These are phyloP conservation scores for Anoncus sp. DNA, from an alignment of 2,888 invertebrate genomes.

Conservation along the genomic window DNA sequence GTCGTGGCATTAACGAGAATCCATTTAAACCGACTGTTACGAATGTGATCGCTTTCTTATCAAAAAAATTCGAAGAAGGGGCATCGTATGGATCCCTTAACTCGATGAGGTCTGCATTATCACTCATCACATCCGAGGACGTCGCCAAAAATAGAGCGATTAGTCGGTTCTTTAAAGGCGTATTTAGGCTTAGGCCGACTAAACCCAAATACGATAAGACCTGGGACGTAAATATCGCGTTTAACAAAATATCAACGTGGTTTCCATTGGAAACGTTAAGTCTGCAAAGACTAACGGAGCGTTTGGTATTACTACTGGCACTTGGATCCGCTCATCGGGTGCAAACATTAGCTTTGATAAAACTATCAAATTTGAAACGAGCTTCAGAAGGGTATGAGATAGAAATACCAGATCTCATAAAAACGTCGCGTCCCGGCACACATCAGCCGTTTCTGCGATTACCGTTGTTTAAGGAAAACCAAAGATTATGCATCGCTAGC, in stretches of 20 bases:
- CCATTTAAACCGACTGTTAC: background rate
- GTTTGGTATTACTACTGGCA: slow-evolving; percentile 36
- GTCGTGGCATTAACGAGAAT: background rate
- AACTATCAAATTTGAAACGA: slow-evolving; percentile 12
- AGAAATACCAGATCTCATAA: no score
- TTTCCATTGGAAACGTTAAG: background rate
- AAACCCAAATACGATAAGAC: slow-evolving; percentile 5
- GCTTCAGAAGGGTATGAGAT: no score
- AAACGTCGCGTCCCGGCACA: no score
- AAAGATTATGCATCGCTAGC: no score
- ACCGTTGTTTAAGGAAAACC: no score
- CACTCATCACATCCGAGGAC: background rate
- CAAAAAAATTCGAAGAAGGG: background rate
- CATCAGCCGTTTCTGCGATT: no score
- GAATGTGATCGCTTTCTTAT: background rate
- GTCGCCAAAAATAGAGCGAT: background rate
- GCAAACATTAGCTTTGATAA: slow-evolving; percentile 51
- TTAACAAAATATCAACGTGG: slow-evolving; percentile 1
- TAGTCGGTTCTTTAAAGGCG: slow-evolving; percentile 26
- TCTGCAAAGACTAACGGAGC: background rate
- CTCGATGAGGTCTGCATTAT: background rate
- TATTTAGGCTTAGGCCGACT: slow-evolving; percentile 10
- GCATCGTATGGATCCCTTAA: background rate
- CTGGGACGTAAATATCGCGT: slow-evolving; percentile 8
- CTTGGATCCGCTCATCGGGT: slow-evolving; percentile 55